A percentile compares a stretch with the other conserved stretches of the same genome.
Conservation (phyloP, 2,797 vertebrate genomes). For the Pangasius macronema region DNA sequence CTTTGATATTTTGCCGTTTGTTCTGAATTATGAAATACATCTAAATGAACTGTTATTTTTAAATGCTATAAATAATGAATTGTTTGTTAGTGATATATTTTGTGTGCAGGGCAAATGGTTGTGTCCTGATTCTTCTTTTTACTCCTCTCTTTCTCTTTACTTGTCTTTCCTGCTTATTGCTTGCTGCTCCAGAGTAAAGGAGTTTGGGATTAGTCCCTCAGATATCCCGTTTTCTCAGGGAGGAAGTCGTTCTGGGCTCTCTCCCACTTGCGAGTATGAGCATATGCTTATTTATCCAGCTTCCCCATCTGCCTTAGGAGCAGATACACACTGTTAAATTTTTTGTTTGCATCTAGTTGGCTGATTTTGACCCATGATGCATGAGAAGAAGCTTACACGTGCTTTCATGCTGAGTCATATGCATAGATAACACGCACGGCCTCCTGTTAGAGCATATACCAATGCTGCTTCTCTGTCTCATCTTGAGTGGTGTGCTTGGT, state of each 20-base stretch:
- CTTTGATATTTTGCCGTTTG: not conserved
- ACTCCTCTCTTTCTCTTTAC: conserved; percentile 59
- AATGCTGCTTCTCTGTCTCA: conserved; percentile 20
- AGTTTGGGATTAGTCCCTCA: conserved; percentile 98
- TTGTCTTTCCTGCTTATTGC: conserved; percentile 71
- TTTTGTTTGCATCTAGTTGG: not conserved
- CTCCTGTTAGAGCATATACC: conserved; percentile 21
- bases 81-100: not conserved
- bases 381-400: conserved; percentile 26
- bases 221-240: conserved; percentile 97
- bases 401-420: conserved; percentile 16
- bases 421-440: conserved; percentile 18
- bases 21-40: not conserved
- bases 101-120: not conserved
- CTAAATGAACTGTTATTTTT: not conserved
- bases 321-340: conserved; percentile 59
- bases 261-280: conserved; percentile 97
- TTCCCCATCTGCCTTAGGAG: conserved; percentile 83
- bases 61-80: not conserved
- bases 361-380: conserved; percentile 20
- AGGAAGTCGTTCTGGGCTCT: conserved; percentile 92
- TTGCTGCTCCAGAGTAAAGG: conserved; percentile 87
- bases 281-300: conserved; percentile 87
- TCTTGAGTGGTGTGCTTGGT: conserved; percentile 36
- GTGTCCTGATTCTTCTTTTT: conserved; percentile 58